Evolutionary conservation across 1,140 invertebrate species (phyloP).

Genomic region (Tetramorium simillimum): DNA sequence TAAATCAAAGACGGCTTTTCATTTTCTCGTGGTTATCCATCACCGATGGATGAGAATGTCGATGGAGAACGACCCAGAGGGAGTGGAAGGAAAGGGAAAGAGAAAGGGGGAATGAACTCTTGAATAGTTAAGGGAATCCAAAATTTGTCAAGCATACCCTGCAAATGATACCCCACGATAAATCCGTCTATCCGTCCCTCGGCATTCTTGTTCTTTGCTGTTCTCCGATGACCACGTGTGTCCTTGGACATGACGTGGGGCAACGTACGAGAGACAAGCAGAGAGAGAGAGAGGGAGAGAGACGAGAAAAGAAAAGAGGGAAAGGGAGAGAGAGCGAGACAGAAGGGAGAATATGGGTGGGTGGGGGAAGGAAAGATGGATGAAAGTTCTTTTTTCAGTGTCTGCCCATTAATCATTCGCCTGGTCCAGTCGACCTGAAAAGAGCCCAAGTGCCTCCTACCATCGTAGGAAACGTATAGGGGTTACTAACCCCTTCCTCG

Average conservation of each 20-base stretch:
- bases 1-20: conserved; percentile 51
- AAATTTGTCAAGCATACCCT: conserved; percentile 47
- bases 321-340: not conserved
- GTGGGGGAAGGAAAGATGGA: conserved; percentile 26
- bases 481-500: conserved; percentile 51
- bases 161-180: conserved; percentile 36
- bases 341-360: not conserved
- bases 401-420: conserved; percentile 62
- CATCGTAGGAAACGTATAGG: not conserved
- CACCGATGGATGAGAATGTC: conserved; percentile 12
- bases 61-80: not conserved
- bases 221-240: not conserved
- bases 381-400: conserved; percentile 65
- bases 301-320: too few relatives aligned
- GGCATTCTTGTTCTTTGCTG: conserved; percentile 27
- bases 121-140: conserved; percentile 34
- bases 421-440: conserved; percentile 41
- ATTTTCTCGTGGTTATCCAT: conserved; percentile 45
- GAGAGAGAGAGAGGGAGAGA: not conserved
- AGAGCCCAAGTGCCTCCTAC: conserved; percentile 46
- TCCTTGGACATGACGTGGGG: conserved; percentile 4
- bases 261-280: not conserved
- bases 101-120: conserved; percentile 30
- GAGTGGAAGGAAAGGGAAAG: too few relatives aligned
- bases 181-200: conserved; percentile 5